Conservation (phyloP, 2,113 vertebrate genomes). For the Polyodon spathula region DNA sequence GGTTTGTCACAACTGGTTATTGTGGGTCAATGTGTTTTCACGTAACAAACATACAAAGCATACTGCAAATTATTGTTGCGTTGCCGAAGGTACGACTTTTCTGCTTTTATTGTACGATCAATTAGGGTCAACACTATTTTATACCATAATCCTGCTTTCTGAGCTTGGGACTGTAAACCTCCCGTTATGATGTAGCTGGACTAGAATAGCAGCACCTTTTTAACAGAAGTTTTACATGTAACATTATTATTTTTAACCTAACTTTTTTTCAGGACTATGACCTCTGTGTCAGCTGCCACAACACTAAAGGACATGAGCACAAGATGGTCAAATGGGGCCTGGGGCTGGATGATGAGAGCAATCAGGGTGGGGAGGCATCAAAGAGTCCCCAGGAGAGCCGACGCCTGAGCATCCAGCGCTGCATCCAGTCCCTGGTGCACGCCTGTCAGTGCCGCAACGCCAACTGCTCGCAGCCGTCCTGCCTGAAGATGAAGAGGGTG, state of each 20-base stretch:
- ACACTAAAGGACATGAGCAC: conserved; percentile 90
- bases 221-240: no score
- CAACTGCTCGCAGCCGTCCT: conserved; percentile 92
- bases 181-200: no score
- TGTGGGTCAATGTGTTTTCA: no score
- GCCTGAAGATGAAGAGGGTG: conserved; percentile 98
- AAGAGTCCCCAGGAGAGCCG: conserved; percentile 95
- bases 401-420: conserved; percentile 93
- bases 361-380: conserved; percentile 83
- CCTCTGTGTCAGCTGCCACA: conserved; percentile 96
- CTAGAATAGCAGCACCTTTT: no score
- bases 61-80: no score
- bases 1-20: no score
- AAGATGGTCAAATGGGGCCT: conserved; percentile 98
- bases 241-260: neutral
- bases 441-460: conserved; percentile 98
- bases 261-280: conserved; percentile 77
- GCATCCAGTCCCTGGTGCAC: conserved; percentile 95
- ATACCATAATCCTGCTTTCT: no score
- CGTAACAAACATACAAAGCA: no score
- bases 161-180: no score
- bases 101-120: no score
- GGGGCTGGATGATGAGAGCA: conserved; percentile 89
- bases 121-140: no score
- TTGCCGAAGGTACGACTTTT: no score